Evolutionary conservation across 2,888 invertebrate species (phyloP).

Genomic region (Anoncus sp.): DNA sequence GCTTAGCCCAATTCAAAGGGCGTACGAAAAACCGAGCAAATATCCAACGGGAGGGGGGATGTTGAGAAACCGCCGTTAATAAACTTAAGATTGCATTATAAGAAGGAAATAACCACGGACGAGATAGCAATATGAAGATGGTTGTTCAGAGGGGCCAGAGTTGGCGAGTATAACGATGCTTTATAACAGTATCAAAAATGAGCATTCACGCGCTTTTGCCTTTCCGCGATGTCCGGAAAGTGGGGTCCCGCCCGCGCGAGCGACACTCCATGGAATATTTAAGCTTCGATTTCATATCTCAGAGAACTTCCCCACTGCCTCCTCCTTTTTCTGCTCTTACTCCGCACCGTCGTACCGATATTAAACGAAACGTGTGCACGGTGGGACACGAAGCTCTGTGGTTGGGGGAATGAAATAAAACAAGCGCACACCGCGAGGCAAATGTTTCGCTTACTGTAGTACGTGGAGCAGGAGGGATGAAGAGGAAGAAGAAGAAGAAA

Average conservation of each 20-base stretch:
- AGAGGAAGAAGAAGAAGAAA: slow-evolving; percentile 62
- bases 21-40: background rate
- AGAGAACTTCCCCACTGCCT: slow-evolving; percentile 69
- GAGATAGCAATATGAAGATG: slow-evolving; percentile 78
- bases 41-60: slow-evolving; percentile 3
- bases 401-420: slow-evolving; percentile 61
- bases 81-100: slow-evolving; percentile 79
- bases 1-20: slow-evolving; percentile 35
- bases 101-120: slow-evolving; percentile 75
- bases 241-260: slow-evolving; percentile 63
- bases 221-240: slow-evolving; percentile 59
- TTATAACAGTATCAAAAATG: slow-evolving; percentile 80
- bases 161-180: slow-evolving; percentile 79
- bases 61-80: slow-evolving; percentile 72
- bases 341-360: too few relatives aligned
- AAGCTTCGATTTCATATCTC: slow-evolving; percentile 82
- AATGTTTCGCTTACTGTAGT: slow-evolving; percentile 33
- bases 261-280: slow-evolving; percentile 82
- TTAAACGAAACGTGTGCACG: slow-evolving; percentile 77
- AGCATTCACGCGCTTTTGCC: slow-evolving; percentile 65
- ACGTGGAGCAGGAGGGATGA: slow-evolving; percentile 35
- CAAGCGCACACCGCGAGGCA: slow-evolving; percentile 46
- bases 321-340: slow-evolving; percentile 57
- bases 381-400: too few relatives aligned
- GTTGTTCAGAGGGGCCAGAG: slow-evolving; percentile 50